Conservation (phyloP, 2,888 invertebrate species). For the Corbicula japonica region DNA sequence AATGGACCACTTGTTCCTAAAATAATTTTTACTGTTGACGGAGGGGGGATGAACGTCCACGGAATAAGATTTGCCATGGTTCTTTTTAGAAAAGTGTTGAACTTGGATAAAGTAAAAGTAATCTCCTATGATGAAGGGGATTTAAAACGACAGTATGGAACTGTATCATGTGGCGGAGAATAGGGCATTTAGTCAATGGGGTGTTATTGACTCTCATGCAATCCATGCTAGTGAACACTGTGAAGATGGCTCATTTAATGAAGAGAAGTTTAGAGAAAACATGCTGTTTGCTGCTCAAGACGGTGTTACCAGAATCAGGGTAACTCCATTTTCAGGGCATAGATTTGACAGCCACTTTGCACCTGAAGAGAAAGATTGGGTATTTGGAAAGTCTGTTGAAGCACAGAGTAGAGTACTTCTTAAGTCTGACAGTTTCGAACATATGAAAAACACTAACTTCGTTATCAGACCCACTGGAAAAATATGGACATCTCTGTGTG, state of each 20-base stretch:
- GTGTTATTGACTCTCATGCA: constrained; percentile 22
- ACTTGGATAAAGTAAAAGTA: constrained; percentile 26
- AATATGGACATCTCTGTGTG: constrained; percentile 25
- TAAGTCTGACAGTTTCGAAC: constrained; percentile 22
- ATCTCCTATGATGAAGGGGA: constrained; percentile 37
- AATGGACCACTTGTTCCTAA: constrained; percentile 27
- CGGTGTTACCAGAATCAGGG: constrained; percentile 27
- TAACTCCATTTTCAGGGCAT: constrained; percentile 21
- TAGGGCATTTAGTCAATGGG: constrained; percentile 30
- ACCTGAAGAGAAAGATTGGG: constrained; percentile 22
- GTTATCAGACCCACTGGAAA: constrained; percentile 27
- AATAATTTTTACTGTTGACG: constrained; percentile 39
- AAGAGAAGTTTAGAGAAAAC: constrained; percentile 25
- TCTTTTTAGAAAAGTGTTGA: constrained; percentile 24
- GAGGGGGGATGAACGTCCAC: constrained; percentile 30
- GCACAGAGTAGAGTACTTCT: constrained; percentile 10
- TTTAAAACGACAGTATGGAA: constrained; percentile 37
- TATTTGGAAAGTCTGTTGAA: constrained; percentile 17
- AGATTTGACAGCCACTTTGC: constrained; percentile 1
- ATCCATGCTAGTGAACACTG: constrained; percentile 10
- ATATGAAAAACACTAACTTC: constrained; percentile 25
- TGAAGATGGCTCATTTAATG: constrained; percentile 22
- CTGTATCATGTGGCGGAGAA: constrained; percentile 28
- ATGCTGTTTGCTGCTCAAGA: constrained; percentile 36
- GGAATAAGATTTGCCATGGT: too few relatives aligned